A percentile compares a stretch with the other conserved stretches of the same genome.
Evolutionary conservation across 2,797 vertebrate genomes (phyloP).

Genomic region (Aldrovandia affinis): DNA sequence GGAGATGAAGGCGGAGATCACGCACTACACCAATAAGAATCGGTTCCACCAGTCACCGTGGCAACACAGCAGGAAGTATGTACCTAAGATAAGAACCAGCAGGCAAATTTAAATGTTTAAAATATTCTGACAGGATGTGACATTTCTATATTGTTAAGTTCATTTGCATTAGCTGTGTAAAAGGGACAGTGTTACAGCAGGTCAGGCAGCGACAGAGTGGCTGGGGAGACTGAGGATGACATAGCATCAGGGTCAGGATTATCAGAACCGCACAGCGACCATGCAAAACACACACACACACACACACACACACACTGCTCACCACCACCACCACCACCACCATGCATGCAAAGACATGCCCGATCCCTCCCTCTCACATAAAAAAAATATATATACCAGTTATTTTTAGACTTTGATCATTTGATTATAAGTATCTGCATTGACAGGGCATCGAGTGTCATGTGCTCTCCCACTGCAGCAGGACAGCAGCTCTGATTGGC

Average conservation of each 20-base stretch:
- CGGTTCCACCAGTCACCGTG: no score
- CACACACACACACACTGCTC: slow-evolving; percentile 33
- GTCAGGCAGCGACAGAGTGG: background rate
- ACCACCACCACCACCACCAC: slow-evolving; percentile 34
- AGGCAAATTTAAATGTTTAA: background rate
- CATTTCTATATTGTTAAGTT: slow-evolving; percentile 20
- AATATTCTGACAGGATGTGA: slow-evolving; percentile 17
- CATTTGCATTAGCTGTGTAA: background rate
- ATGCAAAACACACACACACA: slow-evolving; percentile 48
- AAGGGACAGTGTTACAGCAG: slow-evolving; percentile 15
- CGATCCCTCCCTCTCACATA: slow-evolving; percentile 31
- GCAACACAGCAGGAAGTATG: background rate
- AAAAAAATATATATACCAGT: slow-evolving; percentile 40
- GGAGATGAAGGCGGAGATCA: background rate
- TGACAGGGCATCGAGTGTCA: background rate
- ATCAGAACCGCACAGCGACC: slow-evolving; percentile 55
- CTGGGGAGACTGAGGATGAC: background rate
- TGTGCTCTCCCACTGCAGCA: slow-evolving; percentile 16
- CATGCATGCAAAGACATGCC: slow-evolving; percentile 45
- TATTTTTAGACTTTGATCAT: slow-evolving; percentile 29
- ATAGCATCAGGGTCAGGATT: slow-evolving; percentile 44
- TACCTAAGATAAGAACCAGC: background rate
- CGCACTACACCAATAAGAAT: no score
- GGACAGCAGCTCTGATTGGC: slow-evolving; percentile 25
- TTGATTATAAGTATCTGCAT: slow-evolving; percentile 1